Conservation (phyloP, 2,113 vertebrate species). For the Dinomys branickii region DNA sequence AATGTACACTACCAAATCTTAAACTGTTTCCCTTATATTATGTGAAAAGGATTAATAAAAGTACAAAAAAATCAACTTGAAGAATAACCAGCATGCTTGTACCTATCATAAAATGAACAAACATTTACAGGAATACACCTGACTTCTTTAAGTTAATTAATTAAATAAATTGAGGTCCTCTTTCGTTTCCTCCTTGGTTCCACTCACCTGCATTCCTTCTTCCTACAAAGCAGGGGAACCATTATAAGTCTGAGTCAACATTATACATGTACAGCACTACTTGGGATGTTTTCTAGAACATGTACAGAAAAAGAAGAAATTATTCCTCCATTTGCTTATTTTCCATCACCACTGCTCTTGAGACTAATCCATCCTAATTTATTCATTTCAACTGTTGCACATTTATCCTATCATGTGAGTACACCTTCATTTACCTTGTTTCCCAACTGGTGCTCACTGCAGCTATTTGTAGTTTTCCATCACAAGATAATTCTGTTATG, state of each 20-base stretch:
- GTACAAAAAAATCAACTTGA: slow-evolving; percentile 30
- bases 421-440: not conserved
- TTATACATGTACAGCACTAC: not conserved
- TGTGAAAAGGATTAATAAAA: not conserved
- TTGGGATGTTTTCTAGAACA: slow-evolving; percentile 10
- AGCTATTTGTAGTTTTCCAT: not conserved
- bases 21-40: slow-evolving; percentile 44
- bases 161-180: not conserved
- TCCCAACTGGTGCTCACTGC: not conserved
- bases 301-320: not conserved
- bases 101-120: slow-evolving; percentile 3
- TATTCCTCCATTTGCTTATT: not conserved
- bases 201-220: not conserved
- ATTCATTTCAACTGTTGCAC: not conserved
- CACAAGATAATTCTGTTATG: slow-evolving; percentile 29
- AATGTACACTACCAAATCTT: not conserved
- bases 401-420: not conserved
- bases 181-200: slow-evolving; percentile 14
- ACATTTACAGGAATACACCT: not conserved
- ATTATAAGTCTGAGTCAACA: not conserved
- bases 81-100: not conserved
- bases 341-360: slow-evolving; percentile 22
- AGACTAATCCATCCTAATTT: not conserved
- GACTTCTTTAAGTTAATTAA: not conserved
- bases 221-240: not conserved